Base-by-base conservation (phyloP, 2,113 vertebrate species). In the Probosciger aterrimus region DNA sequence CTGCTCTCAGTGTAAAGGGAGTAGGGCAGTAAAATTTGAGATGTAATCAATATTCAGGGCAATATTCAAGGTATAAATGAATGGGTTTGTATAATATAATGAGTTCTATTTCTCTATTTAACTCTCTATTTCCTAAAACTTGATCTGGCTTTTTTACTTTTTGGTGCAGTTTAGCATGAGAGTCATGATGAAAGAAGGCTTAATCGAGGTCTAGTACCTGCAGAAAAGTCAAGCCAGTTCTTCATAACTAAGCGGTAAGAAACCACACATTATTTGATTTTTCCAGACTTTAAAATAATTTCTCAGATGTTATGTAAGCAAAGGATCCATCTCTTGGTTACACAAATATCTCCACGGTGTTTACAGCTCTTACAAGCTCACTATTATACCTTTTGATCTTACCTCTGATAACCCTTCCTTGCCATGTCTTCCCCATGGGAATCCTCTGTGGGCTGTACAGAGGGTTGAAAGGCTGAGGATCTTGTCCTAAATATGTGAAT, bases 81-180 rank as follows among this genome's bases (percentile, higher is more conserved):
- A 65, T 44, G 33, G 31, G 24, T 47, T 57, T 86, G 57, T 35
- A 14, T 52, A 10, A 19, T 60, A 69, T 33, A 5, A 49, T 19
- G 19, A 10, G 10, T 59, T 59, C 33, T 52, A 30, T 62, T 70
- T 86, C 25, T 81, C 27, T 88, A 1, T 63, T 92, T 65, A 87
- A 41, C 4, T 73, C 9, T 73, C 14, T 63, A 24, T 35, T 59
- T 68, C 16, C 39, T 47, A 77, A 77, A 80, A 35, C 5, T n/a
- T 73, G 9, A 28, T 68, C 53, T 67, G 14, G 0, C 0, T 31
- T 41, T 65, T 63, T 49, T 28, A 4, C 14, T 4, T 5, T 3
- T 74, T 46, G 11, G 3, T 74, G 22, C 20, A 62, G 11, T 7
- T 43, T 65, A 52, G 24, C 22, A 23, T 11, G 7, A 83, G 5